These are phyloP conservation scores for Sinocyclocheilus grahami DNA, from an alignment of 2,113 vertebrate species.

Conservation along the genomic window DNA sequence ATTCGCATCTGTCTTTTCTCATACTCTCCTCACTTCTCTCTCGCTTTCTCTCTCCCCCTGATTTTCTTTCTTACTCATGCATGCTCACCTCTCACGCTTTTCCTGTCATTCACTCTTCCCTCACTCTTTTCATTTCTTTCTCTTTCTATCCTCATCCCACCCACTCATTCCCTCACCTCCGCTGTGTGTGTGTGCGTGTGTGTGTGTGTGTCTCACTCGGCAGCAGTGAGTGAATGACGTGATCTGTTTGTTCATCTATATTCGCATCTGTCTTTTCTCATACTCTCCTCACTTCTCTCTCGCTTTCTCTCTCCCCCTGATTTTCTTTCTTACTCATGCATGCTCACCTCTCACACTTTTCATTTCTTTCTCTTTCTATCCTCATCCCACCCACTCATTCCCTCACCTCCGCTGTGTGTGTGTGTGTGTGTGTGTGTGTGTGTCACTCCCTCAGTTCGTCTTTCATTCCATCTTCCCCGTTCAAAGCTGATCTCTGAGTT, in stretches of 20 bases:
- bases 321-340: slow-evolving; percentile 12
- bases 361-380: neutral
- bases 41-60: neutral
- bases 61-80: slow-evolving; percentile 9
- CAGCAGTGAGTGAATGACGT: slow-evolving; percentile 8
- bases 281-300: neutral
- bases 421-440: too few relatives aligned
- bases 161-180: neutral
- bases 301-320: neutral
- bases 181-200: too few relatives aligned
- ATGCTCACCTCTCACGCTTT: neutral
- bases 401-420: neutral
- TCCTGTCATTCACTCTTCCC: neutral
- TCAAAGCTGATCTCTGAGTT: neutral
- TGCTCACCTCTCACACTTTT: neutral
- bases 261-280: neutral
- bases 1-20: neutral
- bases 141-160: neutral
- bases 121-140: slow-evolving; percentile 1
- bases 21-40: neutral
- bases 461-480: neutral
- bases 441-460: neutral
- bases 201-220: too few relatives aligned
- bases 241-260: neutral
- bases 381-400: slow-evolving; percentile 4